Percentiles rank a stretch among this genome's conserved stretches.
These are phyloP conservation scores for Phaethon lepturus DNA, from an alignment of 2,113 vertebrate genomes.

Conservation along the genomic window DNA sequence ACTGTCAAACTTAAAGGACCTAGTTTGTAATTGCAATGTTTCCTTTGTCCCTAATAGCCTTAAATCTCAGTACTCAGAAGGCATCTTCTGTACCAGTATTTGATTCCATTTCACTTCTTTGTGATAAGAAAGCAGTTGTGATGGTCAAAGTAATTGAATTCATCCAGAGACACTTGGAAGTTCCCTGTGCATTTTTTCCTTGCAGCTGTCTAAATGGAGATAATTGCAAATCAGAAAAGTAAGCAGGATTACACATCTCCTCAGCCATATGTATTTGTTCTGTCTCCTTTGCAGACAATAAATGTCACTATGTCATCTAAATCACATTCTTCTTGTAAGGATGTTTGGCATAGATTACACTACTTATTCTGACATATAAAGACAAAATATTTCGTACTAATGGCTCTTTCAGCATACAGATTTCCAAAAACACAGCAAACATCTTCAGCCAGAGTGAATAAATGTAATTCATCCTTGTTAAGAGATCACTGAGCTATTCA, in stretches of 20 bases:
- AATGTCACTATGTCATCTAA: neutral
- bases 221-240: neutral
- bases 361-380: neutral
- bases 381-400: constrained; percentile 9
- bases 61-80: neutral
- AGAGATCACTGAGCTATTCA: neutral
- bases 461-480: neutral
- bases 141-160: neutral
- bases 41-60: neutral
- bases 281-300: neutral
- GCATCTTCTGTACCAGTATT: neutral
- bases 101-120: neutral
- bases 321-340: neutral
- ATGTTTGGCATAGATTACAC: neutral
- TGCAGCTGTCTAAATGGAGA: neutral
- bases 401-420: neutral
- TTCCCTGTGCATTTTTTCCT: neutral
- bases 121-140: neutral
- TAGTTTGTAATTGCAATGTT: neutral
- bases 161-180: neutral
- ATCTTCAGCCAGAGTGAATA: neutral
- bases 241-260: neutral
- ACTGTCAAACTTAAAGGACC: neutral
- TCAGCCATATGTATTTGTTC: neutral
- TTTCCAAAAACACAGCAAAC: neutral